Base-by-base conservation (phyloP, 1,140 invertebrate genomes). In the Drosophila nasuta region DNA sequence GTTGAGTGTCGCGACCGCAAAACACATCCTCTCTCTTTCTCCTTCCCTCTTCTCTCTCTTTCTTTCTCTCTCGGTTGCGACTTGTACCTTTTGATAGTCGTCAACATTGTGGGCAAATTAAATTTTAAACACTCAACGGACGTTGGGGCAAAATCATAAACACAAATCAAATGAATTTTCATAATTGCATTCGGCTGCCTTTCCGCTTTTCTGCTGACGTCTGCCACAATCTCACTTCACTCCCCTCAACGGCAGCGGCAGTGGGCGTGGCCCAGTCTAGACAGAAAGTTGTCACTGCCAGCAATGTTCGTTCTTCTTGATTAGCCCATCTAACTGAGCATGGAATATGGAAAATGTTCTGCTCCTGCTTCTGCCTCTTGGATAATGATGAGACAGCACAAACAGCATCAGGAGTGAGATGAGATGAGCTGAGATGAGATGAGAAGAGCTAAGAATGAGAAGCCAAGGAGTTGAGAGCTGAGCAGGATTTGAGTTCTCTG, bases 81-180 rank as follows among this genome's bases (percentile, higher is more conserved):
- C 45, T 60, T 35, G n/a, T 28, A 33, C 30, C 60, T 38, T 20
- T 25, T 38, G 20, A 8, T 30, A 13, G 30, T 28, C 41, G 38
- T 59, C 15, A 59, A 59, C 41, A 6, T 65, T 28, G 62, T 28
- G 49, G 38, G 52, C 75, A 71, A 88, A 88, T 89, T 88, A 75
- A 70, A 54, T 76, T 69, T 62, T 77, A 75, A 77, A 62, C 73
- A 75, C 69, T 80, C 54, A 68, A 74, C 64, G 80, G 75, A 81
- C 74, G 77, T 59, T 75, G 80, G 80, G 20, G 20, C 76, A 76
- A 77, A 85, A 85, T 82, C 79, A 65, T 87, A 78, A 83, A 75
- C 74, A 80, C 83, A 88, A 87, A 87, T 88, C 83, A 88, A 88
- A 88, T 89, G 77, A 80, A 88, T 83, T 88, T 80, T 82, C 80